These are phyloP conservation scores for Euproctis similis DNA, from an alignment of 2,888 invertebrate genomes.

Conservation along the genomic window DNA sequence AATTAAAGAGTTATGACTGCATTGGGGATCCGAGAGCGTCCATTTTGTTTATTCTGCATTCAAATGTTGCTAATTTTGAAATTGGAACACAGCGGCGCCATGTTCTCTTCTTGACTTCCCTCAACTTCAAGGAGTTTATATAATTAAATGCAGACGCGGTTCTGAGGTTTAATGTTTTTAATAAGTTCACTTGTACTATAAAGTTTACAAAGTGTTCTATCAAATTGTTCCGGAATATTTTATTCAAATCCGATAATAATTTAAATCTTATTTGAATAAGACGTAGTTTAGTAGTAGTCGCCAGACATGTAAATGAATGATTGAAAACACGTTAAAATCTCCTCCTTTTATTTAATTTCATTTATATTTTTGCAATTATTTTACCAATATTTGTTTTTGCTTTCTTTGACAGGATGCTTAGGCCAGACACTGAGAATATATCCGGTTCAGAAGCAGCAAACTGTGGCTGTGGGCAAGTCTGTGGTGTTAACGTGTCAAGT, in stretches of 20 bases:
- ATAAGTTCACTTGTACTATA: too few relatives aligned
- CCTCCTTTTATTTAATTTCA: background rate
- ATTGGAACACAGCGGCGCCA: conserved; percentile 2
- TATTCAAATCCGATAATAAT: too few relatives aligned
- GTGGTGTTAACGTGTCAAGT: conserved; percentile 87
- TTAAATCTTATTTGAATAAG: too few relatives aligned
- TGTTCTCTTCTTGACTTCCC: background rate
- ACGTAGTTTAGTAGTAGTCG: too few relatives aligned
- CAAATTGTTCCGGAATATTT: too few relatives aligned
- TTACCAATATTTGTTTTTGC: background rate
- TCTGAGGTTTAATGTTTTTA: too few relatives aligned
- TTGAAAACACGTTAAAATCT: too few relatives aligned
- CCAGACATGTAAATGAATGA: too few relatives aligned
- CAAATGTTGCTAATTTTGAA: conserved; percentile 10
- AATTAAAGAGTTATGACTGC: conserved; percentile 45
- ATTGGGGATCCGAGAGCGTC: conserved; percentile 4
- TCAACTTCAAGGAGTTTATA: background rate
- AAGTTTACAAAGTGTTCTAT: too few relatives aligned
- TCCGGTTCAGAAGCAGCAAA: conserved; percentile 80
- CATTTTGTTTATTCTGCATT: conserved; percentile 20
- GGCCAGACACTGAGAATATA: conserved; percentile 79
- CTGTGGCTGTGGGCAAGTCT: conserved; percentile 84
- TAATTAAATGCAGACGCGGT: background rate
- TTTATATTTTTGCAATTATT: background rate
- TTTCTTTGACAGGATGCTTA: conserved; percentile 46